Evolutionary conservation across 2,797 vertebrate genomes (phyloP).

Genomic region (Coregonus suidteri): DNA sequence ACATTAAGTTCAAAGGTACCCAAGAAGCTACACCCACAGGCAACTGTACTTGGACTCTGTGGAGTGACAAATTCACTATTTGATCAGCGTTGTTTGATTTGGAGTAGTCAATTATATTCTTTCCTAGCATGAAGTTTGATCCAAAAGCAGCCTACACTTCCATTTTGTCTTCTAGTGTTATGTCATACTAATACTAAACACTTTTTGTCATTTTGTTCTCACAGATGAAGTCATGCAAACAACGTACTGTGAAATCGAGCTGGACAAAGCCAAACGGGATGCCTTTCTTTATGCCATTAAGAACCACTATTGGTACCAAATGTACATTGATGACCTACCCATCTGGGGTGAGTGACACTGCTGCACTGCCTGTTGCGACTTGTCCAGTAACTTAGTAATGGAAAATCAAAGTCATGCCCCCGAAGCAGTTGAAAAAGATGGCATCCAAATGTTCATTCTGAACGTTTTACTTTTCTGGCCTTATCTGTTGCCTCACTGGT

Average conservation of each 20-base stretch:
- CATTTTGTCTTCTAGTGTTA: not conserved
- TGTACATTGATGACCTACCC: slow-evolving; percentile 99
- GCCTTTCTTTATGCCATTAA: slow-evolving; percentile 99
- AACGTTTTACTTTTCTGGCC: not conserved
- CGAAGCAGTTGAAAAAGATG: not conserved
- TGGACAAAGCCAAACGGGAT: slow-evolving; percentile 94
- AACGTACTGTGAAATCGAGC: slow-evolving; percentile 96
- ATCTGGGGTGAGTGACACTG: slow-evolving; percentile 92
- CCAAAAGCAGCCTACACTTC: not conserved
- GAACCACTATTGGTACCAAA: slow-evolving; percentile 99
- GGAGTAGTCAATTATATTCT: not conserved
- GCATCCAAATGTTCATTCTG: not conserved
- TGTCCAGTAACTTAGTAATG: not conserved
- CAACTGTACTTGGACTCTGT: not conserved
- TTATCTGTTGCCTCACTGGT: not conserved
- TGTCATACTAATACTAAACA: not conserved
- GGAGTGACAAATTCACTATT: not conserved
- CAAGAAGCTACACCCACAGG: not conserved
- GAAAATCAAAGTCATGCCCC: not conserved
- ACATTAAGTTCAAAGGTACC: slow-evolving; percentile 98
- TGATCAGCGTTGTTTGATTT: not conserved
- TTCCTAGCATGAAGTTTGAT: not conserved
- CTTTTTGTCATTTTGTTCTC: slow-evolving; percentile 28
- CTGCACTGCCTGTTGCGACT: slow-evolving; percentile 1
- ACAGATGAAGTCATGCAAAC: slow-evolving; percentile 95